Percentiles rank a stretch among this genome's conserved stretches.
phyloP scores from a whole-genome alignment of 2,797 vertebrate genomes.

The Takifugu ocellatus region DNA sequence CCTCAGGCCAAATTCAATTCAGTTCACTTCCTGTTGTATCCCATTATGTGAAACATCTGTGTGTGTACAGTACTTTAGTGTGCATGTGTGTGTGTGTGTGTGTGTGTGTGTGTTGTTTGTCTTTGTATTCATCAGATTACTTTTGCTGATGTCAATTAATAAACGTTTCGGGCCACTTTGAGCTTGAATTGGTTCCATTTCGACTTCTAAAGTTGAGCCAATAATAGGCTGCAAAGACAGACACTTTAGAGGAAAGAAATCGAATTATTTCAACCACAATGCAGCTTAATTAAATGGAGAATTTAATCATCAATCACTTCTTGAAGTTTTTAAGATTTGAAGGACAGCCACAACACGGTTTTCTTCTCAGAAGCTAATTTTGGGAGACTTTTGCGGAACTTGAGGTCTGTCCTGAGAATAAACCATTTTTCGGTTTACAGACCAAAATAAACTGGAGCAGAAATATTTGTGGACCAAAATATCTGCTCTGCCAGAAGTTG shows the following conservation, averaged over 20 bases:
- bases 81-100: slow-evolving; percentile 29
- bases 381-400: neutral
- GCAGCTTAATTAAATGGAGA: slow-evolving; percentile 7
- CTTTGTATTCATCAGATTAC: slow-evolving; percentile 52
- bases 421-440: neutral
- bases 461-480: neutral
- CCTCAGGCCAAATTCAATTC: slow-evolving; percentile 68
- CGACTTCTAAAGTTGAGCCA: slow-evolving; percentile 19
- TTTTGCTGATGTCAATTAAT: slow-evolving; percentile 58
- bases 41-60: slow-evolving; percentile 72
- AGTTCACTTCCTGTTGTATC: slow-evolving; percentile 69
- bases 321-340: neutral
- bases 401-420: neutral
- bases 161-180: slow-evolving; percentile 42
- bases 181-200: slow-evolving; percentile 20
- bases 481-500: too few species aligned
- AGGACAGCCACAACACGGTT: slow-evolving; percentile 1
- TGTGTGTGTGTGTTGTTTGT: slow-evolving; percentile 39
- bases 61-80: slow-evolving; percentile 8
- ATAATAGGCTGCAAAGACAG: slow-evolving; percentile 11
- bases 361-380: neutral
- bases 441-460: neutral
- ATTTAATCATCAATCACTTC: slow-evolving; percentile 18
- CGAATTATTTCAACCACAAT: neutral
- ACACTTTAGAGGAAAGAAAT: neutral